These are phyloP conservation scores for Drosophila arawakana DNA, from an alignment of 1,140 invertebrate genomes.

Conservation along the genomic window DNA sequence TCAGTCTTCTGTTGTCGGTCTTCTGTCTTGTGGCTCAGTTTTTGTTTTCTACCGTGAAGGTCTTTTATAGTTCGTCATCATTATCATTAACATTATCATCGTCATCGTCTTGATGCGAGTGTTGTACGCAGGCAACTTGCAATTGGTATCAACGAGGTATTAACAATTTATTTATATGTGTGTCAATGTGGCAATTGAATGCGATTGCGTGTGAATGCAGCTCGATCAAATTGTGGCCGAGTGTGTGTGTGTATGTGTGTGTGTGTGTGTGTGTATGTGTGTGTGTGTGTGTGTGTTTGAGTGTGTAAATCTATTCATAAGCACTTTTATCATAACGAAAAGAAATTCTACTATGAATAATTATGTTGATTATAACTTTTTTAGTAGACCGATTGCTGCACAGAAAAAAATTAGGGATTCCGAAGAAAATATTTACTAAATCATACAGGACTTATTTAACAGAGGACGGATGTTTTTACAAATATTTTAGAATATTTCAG, in stretches of 20 bases:
- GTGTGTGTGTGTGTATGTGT: conserved; percentile 59
- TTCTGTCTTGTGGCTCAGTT: conserved; percentile 45
- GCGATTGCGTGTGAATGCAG: conserved; percentile 72
- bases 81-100: conserved; percentile 38
- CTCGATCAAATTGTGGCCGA: conserved; percentile 56
- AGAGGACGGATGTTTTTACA: too few species aligned
- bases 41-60: conserved; percentile 68
- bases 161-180: conserved; percentile 53
- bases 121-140: conserved; percentile 6
- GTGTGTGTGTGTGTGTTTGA: conserved; percentile 61
- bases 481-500: too few species aligned
- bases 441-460: too few species aligned
- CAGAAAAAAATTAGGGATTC: too few species aligned
- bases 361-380: background rate
- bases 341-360: conserved; percentile 7
- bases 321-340: background rate
- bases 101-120: conserved; percentile 43
- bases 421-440: too few species aligned
- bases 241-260: conserved; percentile 55
- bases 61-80: conserved; percentile 64
- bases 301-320: conserved; percentile 49
- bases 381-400: too few species aligned
- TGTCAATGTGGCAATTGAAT: conserved; percentile 81
- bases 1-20: conserved; percentile 14
- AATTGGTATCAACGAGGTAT: conserved; percentile 32